phyloP scores from a whole-genome alignment of 2,113 vertebrate genomes.

The Melanerpes aurifrons region DNA sequence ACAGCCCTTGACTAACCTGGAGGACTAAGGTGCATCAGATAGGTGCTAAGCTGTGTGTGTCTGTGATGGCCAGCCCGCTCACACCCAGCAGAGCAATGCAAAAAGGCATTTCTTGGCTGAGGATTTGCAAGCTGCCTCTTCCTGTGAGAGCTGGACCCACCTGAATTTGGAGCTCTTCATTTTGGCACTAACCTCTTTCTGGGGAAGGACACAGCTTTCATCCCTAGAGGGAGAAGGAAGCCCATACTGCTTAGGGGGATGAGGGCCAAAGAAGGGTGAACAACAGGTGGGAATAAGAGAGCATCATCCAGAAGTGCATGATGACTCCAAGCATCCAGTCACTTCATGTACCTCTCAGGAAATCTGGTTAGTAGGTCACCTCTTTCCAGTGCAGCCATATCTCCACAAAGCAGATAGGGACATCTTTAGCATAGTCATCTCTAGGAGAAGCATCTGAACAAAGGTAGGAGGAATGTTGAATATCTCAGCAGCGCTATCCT shows the following conservation, averaged over 20 bases:
- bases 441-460: not conserved
- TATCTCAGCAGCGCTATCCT: not conserved
- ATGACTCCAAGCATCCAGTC: not conserved
- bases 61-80: not conserved
- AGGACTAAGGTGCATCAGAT: not conserved
- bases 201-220: not conserved
- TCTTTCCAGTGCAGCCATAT: not conserved
- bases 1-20: not conserved
- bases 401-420: not conserved
- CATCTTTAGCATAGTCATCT: not conserved
- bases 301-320: not conserved
- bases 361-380: not conserved
- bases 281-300: not conserved
- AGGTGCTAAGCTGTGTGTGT: not conserved
- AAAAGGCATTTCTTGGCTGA: not conserved
- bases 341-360: not conserved
- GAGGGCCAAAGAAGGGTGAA: not conserved
- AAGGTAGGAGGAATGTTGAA: not conserved
- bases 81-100: not conserved
- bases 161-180: not conserved
- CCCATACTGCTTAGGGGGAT: not conserved
- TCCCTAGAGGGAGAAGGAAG: not conserved
- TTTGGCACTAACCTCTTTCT: not conserved
- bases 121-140: not conserved
- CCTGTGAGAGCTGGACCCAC: not conserved